A percentile compares a stretch with the other conserved stretches of the same genome.
Conservation (phyloP, 2,888 invertebrate genomes). For the Escarpia spicata region DNA sequence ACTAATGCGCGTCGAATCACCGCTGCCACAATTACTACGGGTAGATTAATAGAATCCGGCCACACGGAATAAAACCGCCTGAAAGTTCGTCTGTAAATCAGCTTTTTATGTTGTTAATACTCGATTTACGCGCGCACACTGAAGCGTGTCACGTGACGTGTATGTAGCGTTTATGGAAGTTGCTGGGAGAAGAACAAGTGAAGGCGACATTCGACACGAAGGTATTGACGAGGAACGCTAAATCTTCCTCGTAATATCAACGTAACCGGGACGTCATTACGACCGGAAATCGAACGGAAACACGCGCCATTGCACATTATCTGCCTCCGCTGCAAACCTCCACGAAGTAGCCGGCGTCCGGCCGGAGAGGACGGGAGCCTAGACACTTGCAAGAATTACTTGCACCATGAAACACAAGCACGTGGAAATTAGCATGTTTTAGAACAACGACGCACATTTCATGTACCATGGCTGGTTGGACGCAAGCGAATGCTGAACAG, state of each 20-base stretch:
- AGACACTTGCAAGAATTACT: not conserved
- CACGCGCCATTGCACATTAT: not conserved
- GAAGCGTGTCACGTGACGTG: not conserved
- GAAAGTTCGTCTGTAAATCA: not conserved
- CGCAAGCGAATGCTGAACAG: not conserved
- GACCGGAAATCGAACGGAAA: not conserved
- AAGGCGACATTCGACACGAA: not conserved
- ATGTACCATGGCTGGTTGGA: not conserved
- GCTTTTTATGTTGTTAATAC: not conserved
- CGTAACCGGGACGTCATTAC: not conserved
- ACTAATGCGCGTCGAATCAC: not conserved
- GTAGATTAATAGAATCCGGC: not conserved
- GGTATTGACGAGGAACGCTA: not conserved
- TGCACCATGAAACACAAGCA: not conserved
- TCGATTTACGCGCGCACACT: not conserved
- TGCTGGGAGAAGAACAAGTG: not conserved
- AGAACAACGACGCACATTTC: not conserved
- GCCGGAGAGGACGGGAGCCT: not conserved
- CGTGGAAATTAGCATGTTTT: not conserved
- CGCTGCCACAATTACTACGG: not conserved
- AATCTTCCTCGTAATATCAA: not conserved
- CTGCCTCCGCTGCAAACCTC: not conserved
- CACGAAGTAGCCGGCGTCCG: not conserved
- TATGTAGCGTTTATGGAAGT: not conserved
- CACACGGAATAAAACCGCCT: not conserved